A percentile compares a stretch with the other conserved stretches of the same genome.
Conservation (phyloP, 2,113 vertebrate genomes). For the Chrysochloris asiatica region DNA sequence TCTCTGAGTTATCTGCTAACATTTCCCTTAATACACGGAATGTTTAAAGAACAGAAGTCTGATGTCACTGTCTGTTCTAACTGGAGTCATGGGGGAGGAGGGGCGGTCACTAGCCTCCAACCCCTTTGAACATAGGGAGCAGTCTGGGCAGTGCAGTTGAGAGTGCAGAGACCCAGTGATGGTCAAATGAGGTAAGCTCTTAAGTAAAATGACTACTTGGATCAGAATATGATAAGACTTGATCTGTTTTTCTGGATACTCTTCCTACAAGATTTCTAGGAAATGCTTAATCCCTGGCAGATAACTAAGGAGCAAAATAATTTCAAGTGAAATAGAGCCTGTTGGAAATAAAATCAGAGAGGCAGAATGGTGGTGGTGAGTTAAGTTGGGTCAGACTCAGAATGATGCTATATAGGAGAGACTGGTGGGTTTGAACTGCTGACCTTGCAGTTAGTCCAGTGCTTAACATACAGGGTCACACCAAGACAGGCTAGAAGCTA, state of each 20-base stretch:
- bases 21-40: slow-evolving; percentile 62
- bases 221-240: not conserved
- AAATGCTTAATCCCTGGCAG: not conserved
- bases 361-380: no score
- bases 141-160: not conserved
- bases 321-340: no score
- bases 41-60: slow-evolving; percentile 63
- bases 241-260: not conserved
- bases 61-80: slow-evolving; percentile 55
- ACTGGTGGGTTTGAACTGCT: no score
- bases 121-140: not conserved
- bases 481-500: slow-evolving; percentile 2
- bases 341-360: no score
- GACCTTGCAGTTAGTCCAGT: no score
- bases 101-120: not conserved
- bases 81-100: not conserved
- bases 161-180: not conserved
- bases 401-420: no score
- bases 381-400: no score
- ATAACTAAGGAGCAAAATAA: not conserved
- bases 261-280: not conserved
- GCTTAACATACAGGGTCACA: no score
- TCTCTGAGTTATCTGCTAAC: slow-evolving; percentile 55
- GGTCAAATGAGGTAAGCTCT: not conserved
- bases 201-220: not conserved